A percentile compares a stretch with the other conserved stretches of the same genome.
Evolutionary conservation across 2,113 vertebrate species (phyloP).

Genomic region (Neopipo cinnamomea): DNA sequence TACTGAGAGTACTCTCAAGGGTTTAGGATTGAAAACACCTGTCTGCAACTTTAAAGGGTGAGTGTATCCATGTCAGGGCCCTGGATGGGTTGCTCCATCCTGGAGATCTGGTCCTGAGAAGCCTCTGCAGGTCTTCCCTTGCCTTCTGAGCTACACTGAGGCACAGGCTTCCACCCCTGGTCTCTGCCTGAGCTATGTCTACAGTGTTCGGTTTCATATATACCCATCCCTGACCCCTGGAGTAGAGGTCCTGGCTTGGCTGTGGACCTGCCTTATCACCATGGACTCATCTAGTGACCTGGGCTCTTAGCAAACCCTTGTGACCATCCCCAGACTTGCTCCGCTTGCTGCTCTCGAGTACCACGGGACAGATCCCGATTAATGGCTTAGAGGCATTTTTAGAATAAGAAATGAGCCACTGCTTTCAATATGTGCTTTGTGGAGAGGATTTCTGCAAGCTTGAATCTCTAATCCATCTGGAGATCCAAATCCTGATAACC

Average conservation of each 20-base stretch:
- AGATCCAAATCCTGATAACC: not conserved
- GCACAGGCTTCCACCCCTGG: not conserved
- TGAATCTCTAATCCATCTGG: not conserved
- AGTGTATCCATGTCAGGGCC: not conserved
- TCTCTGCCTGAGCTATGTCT: not conserved
- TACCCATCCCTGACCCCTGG: not conserved
- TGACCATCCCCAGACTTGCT: not conserved
- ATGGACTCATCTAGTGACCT: not conserved
- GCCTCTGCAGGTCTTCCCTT: not conserved
- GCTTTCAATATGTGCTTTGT: not conserved
- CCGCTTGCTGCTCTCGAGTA: rapidly evolving
- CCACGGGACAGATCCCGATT: not conserved
- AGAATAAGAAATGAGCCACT: not conserved
- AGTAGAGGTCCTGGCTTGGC: not conserved
- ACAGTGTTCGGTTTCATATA: rapidly evolving
- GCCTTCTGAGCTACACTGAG: not conserved
- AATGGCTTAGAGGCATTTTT: not conserved
- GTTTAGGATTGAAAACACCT: slow-evolving; percentile 1
- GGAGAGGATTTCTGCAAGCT: not conserved
- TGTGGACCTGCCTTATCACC: not conserved
- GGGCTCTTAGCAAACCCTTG: not conserved
- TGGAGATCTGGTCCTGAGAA: not conserved
- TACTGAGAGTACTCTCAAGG: not conserved
- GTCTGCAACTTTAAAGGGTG: not conserved
- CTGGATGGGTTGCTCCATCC: not conserved